A percentile compares a stretch with the other conserved stretches of the same genome.
Conservation (phyloP, 2,113 vertebrate genomes). For the Nestor notabilis region DNA sequence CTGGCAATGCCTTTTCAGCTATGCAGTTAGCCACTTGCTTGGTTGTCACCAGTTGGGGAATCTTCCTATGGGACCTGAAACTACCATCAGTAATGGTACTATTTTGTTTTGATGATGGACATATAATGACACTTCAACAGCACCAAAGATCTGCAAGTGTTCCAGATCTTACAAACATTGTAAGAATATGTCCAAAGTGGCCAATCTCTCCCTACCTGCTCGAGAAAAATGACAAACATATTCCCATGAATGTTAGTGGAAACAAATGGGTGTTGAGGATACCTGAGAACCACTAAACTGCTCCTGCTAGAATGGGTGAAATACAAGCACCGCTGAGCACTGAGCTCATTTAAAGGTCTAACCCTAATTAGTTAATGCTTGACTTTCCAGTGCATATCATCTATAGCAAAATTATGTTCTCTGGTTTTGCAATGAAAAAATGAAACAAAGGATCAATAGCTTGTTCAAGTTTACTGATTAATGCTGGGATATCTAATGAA, state of each 20-base stretch:
- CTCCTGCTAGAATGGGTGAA: background rate
- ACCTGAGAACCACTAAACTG: background rate
- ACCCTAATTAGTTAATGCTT: background rate
- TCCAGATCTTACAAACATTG: background rate
- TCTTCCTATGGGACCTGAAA: background rate
- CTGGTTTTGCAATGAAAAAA: background rate
- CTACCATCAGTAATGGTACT: background rate
- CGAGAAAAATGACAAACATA: rapidly evolving
- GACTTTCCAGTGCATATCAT: background rate
- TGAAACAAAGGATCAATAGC: background rate
- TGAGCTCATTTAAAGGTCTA: background rate
- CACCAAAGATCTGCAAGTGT: background rate
- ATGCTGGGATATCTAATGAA: background rate
- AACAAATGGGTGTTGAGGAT: background rate
- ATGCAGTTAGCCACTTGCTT: background rate
- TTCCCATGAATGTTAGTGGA: background rate
- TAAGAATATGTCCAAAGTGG: background rate
- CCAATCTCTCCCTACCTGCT: background rate
- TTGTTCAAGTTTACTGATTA: background rate
- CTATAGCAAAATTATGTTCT: background rate
- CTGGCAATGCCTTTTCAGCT: background rate
- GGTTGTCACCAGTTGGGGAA: background rate
- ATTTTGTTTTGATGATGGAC: background rate
- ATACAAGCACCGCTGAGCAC: background rate
- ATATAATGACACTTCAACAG: background rate